These are phyloP conservation scores for Noturus placidus DNA, from an alignment of 2,113 vertebrate species.

Conservation along the genomic window DNA sequence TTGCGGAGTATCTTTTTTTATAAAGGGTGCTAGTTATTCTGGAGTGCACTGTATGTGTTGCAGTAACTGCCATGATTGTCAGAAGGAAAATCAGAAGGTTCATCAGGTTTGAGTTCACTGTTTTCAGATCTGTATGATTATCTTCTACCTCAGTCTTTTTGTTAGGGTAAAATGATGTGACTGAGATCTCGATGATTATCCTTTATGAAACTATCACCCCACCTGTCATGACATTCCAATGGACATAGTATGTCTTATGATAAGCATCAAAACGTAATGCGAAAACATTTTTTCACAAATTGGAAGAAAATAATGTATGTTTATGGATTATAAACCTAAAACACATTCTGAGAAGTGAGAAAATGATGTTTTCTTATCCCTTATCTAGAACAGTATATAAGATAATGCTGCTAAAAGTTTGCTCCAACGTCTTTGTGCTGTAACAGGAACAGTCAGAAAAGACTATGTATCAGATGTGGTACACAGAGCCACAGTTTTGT, in stretches of 20 bases:
- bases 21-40: not conserved
- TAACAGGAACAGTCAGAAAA: no score
- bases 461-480: not conserved
- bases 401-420: not conserved
- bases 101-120: not conserved
- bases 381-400: not conserved
- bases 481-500: not conserved
- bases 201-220: not conserved
- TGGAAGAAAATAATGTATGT: not conserved
- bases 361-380: not conserved
- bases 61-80: not conserved
- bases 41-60: not conserved
- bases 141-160: not conserved
- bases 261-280: not conserved
- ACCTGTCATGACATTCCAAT: not conserved
- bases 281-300: not conserved
- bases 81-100: not conserved
- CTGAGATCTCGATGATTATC: not conserved
- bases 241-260: not conserved
- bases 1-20: not conserved
- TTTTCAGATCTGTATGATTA: not conserved
- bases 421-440: not conserved
- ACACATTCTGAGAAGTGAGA: not conserved
- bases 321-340: not conserved
- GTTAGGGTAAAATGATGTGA: not conserved